Evolutionary conservation across 2,113 vertebrate genomes (phyloP), one percentile per base, ranked within the genome.

Genomic region (Sinocyclocheilus grahami): DNA sequence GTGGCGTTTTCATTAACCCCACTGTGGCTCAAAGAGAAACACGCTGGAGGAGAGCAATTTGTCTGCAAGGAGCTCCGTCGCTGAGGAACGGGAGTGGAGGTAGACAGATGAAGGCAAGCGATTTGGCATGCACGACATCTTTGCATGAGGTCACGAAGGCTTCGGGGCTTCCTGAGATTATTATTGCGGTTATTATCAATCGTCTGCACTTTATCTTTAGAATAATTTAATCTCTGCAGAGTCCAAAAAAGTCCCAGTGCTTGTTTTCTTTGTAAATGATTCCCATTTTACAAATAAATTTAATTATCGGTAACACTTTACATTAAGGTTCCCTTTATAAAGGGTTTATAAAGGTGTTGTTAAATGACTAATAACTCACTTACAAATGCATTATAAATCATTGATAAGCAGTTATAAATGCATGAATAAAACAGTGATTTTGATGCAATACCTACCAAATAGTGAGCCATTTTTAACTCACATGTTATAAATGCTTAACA

Each of bases 1-100:
- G 85, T 85, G 87, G 65, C 78, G 30, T 87, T 87, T 86, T 88
- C 87, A 86, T 83, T 86, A 86, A 80, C 85, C 81, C 65, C 62
- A 30, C 72, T 60, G 69, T 81, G 74, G 48, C 83, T 88, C 84
- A 82, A 58, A 88, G 72, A 69, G 77, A 62, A 88, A 84, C 84
- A 83, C 42, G 33, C 65, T 48, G 33, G 60, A 72, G 78, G 67
- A 75, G 37, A 67, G 58, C 14, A 88, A 76, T 85, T 85, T 85
- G 78, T 87, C 77, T 63, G 72, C 48, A 12, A 82, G 39, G 39
- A 42, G 60, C 80, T 82, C 46, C 7, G 10, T 82, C 80, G 0
- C 24, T 82, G 63, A 78, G 62, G 65, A 77, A 78, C 37, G 62
- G 58, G 79, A 78, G 78, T 42, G 30, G 27, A 87, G 37, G 14